Evolutionary conservation across 2,888 invertebrate species (phyloP).

Genomic region (Sipha maydis): DNA sequence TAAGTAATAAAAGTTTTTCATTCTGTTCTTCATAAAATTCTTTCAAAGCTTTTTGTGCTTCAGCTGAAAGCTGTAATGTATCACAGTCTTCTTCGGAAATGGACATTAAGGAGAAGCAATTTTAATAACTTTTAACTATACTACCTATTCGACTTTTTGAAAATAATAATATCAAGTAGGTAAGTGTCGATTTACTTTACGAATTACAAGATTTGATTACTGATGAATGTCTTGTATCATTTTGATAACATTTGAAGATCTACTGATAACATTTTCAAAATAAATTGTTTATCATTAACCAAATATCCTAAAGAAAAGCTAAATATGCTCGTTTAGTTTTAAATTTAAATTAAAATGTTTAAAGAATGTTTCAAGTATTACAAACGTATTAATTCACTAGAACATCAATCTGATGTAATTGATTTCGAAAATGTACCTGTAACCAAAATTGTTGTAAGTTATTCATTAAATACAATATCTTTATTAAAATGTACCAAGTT

Average conservation of each 20-base stretch:
- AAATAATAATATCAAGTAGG: not conserved
- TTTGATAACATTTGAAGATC: not conserved
- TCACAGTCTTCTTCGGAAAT: conserved; percentile 72
- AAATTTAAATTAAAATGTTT: too few relatives aligned
- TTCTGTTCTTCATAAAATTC: conserved; percentile 81
- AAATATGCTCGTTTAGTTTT: not conserved
- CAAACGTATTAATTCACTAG: conserved; percentile 67
- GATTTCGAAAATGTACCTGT: conserved; percentile 14
- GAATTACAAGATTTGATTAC: not conserved
- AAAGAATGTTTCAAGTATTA: conserved; percentile 82
- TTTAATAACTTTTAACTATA: too few relatives aligned
- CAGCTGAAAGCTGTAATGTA: conserved; percentile 74
- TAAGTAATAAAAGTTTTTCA: conserved; percentile 67
- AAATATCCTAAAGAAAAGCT: not conserved
- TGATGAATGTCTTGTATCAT: not conserved
- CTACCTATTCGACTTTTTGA: too few relatives aligned
- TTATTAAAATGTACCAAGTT: not conserved
- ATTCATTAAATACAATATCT: not conserved
- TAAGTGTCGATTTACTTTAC: too few relatives aligned
- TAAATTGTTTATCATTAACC: not conserved
- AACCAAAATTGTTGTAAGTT: conserved; percentile 12
- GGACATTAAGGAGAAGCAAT: not conserved
- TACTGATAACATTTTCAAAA: not conserved
- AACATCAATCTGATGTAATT: conserved; percentile 10
- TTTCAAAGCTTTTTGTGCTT: conserved; percentile 79